Base-by-base conservation (phyloP, 2,888 invertebrate species). In the Pristionchus exspectatus region DNA sequence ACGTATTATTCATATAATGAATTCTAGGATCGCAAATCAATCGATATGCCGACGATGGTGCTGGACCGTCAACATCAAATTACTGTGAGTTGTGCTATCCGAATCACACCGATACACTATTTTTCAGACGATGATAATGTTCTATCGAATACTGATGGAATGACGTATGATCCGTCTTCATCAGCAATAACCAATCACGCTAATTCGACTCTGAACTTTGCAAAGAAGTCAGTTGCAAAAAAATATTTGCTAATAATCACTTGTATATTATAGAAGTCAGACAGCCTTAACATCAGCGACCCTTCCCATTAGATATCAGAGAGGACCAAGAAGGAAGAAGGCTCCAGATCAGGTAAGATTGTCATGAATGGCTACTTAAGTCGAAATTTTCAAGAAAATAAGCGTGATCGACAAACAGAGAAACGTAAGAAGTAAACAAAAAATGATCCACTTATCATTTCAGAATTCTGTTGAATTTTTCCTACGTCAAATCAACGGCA, bases 381-480 rank as follows among this genome's bases (percentile, higher is more conserved):
- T 56, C 56, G 56, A 16, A 56, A 56, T 56, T 18, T 21, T 7
- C 59, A 54, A 54, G 2, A 54, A 56, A 21, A 21, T 56, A 56
- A 1, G 44, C 3, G 44, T 50, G 9, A 12, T 12, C 10, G 10
- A 9, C 44, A 50, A 50, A 50, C 44, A 50, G 12, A 10, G 12
- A 12, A 2, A 56, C 56, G 4, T 4, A 21, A 16, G 5, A 1
- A 16, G 16, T 16, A 21, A 56, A 21, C 18, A 59, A 59, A 59
- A 24, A 18, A 59, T 59, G 59, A 24, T 59, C 24, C 18, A 59
- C 16, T 33, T 7, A 1, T 14, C 18, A 27, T 72, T 72, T 30
- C 50, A 81, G 81, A 54, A 54, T 14, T 54, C 81, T 10, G 81
- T 81, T 0, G 81, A 81, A 54, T 81, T 81, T 50, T 81, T 81